These are phyloP conservation scores for Cremastinae sp. DNA, from an alignment of 2,888 invertebrate species.

Conservation along the genomic window DNA sequence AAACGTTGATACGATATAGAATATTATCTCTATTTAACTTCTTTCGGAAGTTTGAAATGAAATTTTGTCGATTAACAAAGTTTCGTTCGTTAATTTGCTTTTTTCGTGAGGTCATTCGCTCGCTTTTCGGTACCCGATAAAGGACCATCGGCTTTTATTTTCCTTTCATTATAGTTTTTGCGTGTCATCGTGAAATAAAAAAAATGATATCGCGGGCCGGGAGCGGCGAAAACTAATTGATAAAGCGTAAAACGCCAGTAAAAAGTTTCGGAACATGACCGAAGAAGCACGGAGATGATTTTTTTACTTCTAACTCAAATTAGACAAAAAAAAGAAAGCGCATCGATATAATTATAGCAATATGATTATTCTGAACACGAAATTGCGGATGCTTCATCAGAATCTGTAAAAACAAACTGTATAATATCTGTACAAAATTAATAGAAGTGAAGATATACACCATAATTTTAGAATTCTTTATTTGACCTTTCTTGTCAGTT, in stretches of 20 bases:
- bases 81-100: conserved; percentile 55
- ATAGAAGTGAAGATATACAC: conserved; percentile 70
- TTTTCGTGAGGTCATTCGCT: conserved; percentile 36
- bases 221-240: conserved; percentile 45
- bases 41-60: conserved; percentile 43
- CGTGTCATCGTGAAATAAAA: conserved; percentile 30
- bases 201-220: conserved; percentile 35
- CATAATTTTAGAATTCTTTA: conserved; percentile 29
- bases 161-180: conserved; percentile 11
- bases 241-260: conserved; percentile 49
- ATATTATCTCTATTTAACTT: conserved; percentile 52
- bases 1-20: conserved; percentile 55
- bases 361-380: conserved; percentile 68
- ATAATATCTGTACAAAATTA: conserved; percentile 74
- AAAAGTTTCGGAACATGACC: conserved; percentile 44
- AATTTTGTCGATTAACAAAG: conserved; percentile 51
- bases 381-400: conserved; percentile 71
- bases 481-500: conserved; percentile 10
- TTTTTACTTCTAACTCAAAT: conserved; percentile 57
- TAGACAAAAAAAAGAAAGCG: conserved; percentile 64
- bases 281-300: conserved; percentile 46
- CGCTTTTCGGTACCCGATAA: conserved; percentile 35
- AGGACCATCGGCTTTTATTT: not conserved
- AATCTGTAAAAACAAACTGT: conserved; percentile 71
- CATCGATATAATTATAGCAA: conserved; percentile 67